Base-by-base conservation (phyloP, 35 echinoderm and acorn worm genomes). In the Ptychodera flava region DNA sequence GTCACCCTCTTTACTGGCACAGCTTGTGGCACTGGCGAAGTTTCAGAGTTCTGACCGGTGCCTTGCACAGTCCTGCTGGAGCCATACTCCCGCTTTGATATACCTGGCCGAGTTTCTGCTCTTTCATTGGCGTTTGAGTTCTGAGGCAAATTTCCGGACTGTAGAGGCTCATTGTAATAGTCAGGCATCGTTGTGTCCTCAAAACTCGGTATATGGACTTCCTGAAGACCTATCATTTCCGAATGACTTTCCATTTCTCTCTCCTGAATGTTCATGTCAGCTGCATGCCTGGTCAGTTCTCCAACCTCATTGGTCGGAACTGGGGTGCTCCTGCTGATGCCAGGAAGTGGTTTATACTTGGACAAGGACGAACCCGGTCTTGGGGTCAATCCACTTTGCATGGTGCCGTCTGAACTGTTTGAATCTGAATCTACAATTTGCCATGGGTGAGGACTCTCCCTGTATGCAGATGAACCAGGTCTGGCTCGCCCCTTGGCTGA, bases 311-410 rank as follows among this genome's bases (percentile, higher is more conserved):
- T 64, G 45, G 6, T 22, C 22, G 6, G 6, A 64, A 22, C 22
- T 64, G 45, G 6, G 22, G 45, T 64, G 22, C 22, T 64, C 22
- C 22, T 64, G 6, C 45, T 64, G 31, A 91, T 91, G 30, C 80
- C 32, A 28, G 89, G 89, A n/a, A 91, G 78, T 33, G 89, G 89
- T 16, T 16, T 36, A 33, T 91, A 91, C 28, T 31, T 37, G 27
- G 89, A 86, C n/a, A 91, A 86, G 0, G 89, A 28, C 75, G 89
- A 91, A 29, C 89, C 37, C 29, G 89, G 89, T 34, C 89, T 52
- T 30, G 28, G 37, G 37, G 45, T 6, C 6, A 22, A 6, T 6
- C 22, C 22, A 64, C 22, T 64, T 22, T 12, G 45, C 6, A 64
- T 64, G 6, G 6, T 64, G 6, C 22, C 45, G 22, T 12, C 22